Percentiles rank a stretch among this genome's conserved stretches.
phyloP scores from a whole-genome alignment of 2,888 invertebrate genomes.

The Oxycera nigricornis region DNA sequence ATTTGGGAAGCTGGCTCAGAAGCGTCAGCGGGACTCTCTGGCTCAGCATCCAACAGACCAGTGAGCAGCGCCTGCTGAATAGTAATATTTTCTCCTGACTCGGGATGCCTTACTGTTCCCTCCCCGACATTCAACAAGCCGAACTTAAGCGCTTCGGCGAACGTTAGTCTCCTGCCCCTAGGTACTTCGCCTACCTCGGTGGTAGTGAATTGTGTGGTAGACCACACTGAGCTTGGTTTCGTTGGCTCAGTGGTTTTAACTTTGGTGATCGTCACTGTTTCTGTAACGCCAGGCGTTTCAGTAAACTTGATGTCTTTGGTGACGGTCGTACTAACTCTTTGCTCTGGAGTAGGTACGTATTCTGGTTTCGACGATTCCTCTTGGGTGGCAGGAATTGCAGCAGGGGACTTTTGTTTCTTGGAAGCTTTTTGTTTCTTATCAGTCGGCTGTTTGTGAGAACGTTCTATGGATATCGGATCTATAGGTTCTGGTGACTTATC shows the following conservation, averaged over 20 bases:
- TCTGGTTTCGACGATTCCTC: no score
- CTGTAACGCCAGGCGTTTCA: conserved; percentile 63
- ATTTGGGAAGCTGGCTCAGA: conserved; percentile 68
- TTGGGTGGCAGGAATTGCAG: no score
- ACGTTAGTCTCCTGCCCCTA: conserved; percentile 73
- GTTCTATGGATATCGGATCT: conserved; percentile 49
- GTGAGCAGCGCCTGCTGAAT: conserved; percentile 80
- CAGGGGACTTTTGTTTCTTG: no score
- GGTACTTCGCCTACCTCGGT: no score
- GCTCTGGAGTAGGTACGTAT: no score
- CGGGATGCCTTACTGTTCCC: conserved; percentile 79
- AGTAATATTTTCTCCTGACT: conserved; percentile 74
- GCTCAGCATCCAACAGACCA: conserved; percentile 71
- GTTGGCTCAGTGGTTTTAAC: conserved; percentile 64
- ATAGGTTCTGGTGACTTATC: conserved; percentile 40
- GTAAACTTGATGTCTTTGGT: no score
- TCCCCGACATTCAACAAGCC: conserved; percentile 82
- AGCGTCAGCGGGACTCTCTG: neutral
- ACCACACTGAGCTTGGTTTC: conserved; percentile 60
- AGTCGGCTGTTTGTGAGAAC: no score
- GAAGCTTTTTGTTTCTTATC: no score
- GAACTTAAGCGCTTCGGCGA: conserved; percentile 77
- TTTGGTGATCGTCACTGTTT: conserved; percentile 81
- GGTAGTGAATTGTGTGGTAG: conserved; percentile 66
- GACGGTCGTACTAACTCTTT: no score